A percentile compares a stretch with the other conserved stretches of the same genome.
These are phyloP conservation scores for Acanthisitta chloris DNA, from an alignment of 2,113 vertebrate species.

Conservation along the genomic window DNA sequence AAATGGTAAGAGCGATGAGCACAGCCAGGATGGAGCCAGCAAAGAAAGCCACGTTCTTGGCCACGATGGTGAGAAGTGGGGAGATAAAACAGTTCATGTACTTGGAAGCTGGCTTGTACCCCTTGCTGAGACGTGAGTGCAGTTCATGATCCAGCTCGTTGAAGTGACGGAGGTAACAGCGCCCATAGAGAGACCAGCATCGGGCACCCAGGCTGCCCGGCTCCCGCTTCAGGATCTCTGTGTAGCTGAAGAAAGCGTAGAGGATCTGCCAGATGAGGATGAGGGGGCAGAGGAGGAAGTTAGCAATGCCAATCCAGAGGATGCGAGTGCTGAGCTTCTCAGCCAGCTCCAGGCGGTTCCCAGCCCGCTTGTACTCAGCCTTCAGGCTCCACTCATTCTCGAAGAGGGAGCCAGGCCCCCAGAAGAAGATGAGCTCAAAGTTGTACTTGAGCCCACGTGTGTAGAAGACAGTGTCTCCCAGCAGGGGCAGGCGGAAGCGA, in stretches of 20 bases:
- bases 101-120: conserved; percentile 96
- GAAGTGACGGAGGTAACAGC: conserved; percentile 96
- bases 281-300: conserved; percentile 94
- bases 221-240: conserved; percentile 94
- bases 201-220: conserved; percentile 93
- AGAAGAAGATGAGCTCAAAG: conserved; percentile 98
- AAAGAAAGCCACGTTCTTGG: conserved; percentile 96
- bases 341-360: conserved; percentile 90
- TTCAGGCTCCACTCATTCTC: conserved; percentile 98
- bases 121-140: conserved; percentile 93
- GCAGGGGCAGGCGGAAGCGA: conserved; percentile 84
- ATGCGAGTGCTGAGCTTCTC: conserved; percentile 92
- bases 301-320: conserved; percentile 95
- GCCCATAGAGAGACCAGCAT: conserved; percentile 97
- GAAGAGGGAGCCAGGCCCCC: conserved; percentile 94
- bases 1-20: conserved; percentile 95
- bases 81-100: conserved; percentile 99
- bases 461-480: conserved; percentile 89
- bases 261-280: conserved; percentile 99
- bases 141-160: conserved; percentile 96
- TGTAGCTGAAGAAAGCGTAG: conserved; percentile 97
- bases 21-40: conserved; percentile 96
- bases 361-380: conserved; percentile 90
- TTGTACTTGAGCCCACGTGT: conserved; percentile 98
- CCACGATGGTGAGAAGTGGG: conserved; percentile 90